Evolutionary conservation across 30 jellyfish, hydroid and myxozoan species (phyloP).

Genomic region (Nemopilema nomurai): DNA sequence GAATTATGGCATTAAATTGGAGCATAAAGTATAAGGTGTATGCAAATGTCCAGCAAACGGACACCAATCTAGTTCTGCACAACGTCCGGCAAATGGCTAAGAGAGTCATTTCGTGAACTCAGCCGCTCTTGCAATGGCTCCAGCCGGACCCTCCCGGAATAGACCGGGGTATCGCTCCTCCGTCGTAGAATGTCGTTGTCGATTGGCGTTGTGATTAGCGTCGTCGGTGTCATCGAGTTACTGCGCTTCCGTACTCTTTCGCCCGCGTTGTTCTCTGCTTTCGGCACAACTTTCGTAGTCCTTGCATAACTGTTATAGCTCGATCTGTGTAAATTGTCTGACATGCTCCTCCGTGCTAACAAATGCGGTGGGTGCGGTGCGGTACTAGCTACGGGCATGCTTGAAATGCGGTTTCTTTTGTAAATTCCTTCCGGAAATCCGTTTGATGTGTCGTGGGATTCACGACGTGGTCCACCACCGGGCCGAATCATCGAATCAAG

Average conservation of each 20-base stretch:
- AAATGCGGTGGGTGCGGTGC: constrained; percentile 15
- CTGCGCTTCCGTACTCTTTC: constrained; percentile 54
- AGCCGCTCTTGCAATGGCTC: constrained; percentile 19
- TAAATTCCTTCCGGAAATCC: constrained; percentile 27
- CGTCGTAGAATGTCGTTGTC: constrained; percentile 34
- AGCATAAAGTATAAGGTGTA: too few relatives aligned
- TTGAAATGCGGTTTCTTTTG: constrained; percentile 46
- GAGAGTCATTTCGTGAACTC: background rate
- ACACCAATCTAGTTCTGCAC: constrained; percentile 15
- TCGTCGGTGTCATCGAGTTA: constrained; percentile 40
- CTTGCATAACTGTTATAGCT: background rate
- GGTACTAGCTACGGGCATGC: constrained; percentile 39
- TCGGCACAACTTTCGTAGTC: background rate
- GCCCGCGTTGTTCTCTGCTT: background rate
- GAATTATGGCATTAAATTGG: too few relatives aligned
- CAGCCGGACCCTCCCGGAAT: constrained; percentile 21
- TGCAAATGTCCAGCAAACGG: too few relatives aligned
- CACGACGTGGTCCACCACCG: constrained; percentile 27
- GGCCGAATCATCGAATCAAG: constrained; percentile 37
- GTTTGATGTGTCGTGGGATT: constrained; percentile 1
- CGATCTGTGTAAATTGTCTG: constrained; percentile 16
- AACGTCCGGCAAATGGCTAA: constrained; percentile 34
- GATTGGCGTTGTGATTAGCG: constrained; percentile 11
- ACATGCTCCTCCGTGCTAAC: constrained; percentile 50
- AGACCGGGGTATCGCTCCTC: constrained; percentile 58